phyloP scores from a whole-genome alignment of 2,113 vertebrate species.

The Tychaedon coryphoeus region DNA sequence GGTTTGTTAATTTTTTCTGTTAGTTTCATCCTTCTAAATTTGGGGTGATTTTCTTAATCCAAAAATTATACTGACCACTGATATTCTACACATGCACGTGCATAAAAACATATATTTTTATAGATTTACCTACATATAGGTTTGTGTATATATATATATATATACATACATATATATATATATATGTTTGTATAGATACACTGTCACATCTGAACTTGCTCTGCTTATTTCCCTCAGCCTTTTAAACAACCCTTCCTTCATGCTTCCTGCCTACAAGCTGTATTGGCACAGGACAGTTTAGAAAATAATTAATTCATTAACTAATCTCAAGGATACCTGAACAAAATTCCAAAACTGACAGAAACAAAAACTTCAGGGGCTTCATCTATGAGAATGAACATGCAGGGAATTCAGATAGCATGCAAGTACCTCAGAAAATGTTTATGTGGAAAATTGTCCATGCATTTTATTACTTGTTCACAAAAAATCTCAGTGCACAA shows the following conservation, averaged over 20 bases:
- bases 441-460: constrained; percentile 53
- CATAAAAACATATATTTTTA: neutral
- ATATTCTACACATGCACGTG: neutral
- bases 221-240: neutral
- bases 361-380: constrained; percentile 32
- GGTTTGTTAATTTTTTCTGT: neutral
- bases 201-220: neutral
- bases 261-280: neutral
- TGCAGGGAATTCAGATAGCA: neutral
- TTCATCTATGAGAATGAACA: constrained; percentile 26
- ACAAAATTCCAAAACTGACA: constrained; percentile 17
- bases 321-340: constrained; percentile 56
- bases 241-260: neutral
- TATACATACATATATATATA: neutral
- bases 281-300: constrained; percentile 32
- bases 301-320: constrained; percentile 60
- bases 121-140: neutral
- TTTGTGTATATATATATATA: neutral
- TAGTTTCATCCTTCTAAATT: neutral
- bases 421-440: constrained; percentile 41
- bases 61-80: neutral
- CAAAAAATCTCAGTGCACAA: constrained; percentile 55
- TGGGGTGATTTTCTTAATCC: neutral
- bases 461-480: constrained; percentile 62
- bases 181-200: neutral